These are phyloP conservation scores for Rhingia campestris DNA, from an alignment of 2,888 invertebrate genomes.

Conservation along the genomic window DNA sequence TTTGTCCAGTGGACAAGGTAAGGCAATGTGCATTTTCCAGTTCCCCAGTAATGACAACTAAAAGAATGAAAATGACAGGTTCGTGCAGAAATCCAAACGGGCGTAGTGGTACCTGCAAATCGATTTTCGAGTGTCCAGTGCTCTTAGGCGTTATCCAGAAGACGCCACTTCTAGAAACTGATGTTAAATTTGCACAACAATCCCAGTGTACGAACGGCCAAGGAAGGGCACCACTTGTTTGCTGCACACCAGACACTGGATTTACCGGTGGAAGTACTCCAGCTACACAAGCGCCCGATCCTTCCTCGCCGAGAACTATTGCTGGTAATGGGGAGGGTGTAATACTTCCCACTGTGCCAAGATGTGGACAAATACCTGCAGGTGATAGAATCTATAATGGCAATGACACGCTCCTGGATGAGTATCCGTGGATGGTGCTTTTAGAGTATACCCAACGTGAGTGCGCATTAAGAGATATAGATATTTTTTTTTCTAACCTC, in stretches of 20 bases:
- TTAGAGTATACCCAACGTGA: constrained; percentile 87
- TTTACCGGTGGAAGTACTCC: constrained; percentile 58
- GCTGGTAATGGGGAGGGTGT: constrained; percentile 75
- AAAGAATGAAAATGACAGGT: constrained; percentile 70
- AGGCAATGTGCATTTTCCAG: constrained; percentile 16
- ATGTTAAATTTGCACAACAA: constrained; percentile 77
- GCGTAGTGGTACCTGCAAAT: constrained; percentile 78
- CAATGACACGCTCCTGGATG: constrained; percentile 85
- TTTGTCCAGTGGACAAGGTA: constrained; percentile 54
- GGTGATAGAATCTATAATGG: constrained; percentile 86
- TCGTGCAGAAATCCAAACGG: constrained; percentile 84
- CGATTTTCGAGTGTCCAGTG: constrained; percentile 79
- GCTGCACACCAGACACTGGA: constrained; percentile 78
- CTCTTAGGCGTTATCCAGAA: constrained; percentile 76
- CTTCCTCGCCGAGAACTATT: constrained; percentile 10
- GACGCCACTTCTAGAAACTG: constrained; percentile 64
- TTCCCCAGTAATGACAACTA: not conserved
- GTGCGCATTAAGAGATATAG: constrained; percentile 72
- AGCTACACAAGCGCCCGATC: constrained; percentile 8
- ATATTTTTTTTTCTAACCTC: not conserved
- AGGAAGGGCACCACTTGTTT: constrained; percentile 79
- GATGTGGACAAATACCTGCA: constrained; percentile 79
- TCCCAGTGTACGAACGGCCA: constrained; percentile 79
- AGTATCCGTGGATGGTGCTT: constrained; percentile 87
- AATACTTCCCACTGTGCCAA: constrained; percentile 78